Evolutionary conservation across 2,797 vertebrate genomes (phyloP).

Genomic region (Fistularia tabacaria): DNA sequence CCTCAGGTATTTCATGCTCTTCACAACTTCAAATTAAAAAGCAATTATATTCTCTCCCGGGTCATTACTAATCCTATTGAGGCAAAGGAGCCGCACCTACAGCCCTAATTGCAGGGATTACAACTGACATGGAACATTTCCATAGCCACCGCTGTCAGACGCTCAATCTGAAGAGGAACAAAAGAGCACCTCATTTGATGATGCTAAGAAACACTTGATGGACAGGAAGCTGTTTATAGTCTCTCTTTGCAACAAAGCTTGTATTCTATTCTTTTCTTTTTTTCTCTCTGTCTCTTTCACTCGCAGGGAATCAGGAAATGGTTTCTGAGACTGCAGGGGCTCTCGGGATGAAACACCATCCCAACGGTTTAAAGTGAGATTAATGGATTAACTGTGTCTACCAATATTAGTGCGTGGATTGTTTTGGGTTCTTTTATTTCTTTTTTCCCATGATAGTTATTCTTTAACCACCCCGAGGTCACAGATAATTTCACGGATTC

Average conservation of each 20-base stretch:
- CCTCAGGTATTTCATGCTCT: constrained; percentile 62
- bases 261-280: neutral
- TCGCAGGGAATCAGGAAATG: constrained; percentile 1
- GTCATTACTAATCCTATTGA: constrained; percentile 65
- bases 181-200: constrained; percentile 43
- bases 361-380: constrained; percentile 24
- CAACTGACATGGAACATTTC: constrained; percentile 48
- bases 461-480: constrained; percentile 15
- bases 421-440: no score
- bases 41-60: constrained; percentile 68
- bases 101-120: constrained; percentile 70
- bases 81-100: constrained; percentile 64
- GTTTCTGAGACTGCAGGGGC: constrained; percentile 4
- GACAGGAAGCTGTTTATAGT: constrained; percentile 39
- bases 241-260: constrained; percentile 22
- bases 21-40: constrained; percentile 72
- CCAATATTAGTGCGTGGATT: constrained; percentile 9
- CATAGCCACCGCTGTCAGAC: constrained; percentile 44
- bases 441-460: constrained; percentile 9
- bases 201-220: constrained; percentile 17
- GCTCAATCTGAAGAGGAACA: constrained; percentile 45
- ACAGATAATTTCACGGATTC: constrained; percentile 5
- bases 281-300: neutral
- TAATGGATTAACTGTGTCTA: constrained; percentile 21
- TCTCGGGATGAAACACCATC: constrained; percentile 4